A percentile compares a stretch with the other conserved stretches of the same genome.
Conservation (phyloP, 2,888 invertebrate species). For the Stenotaenia linearis region DNA sequence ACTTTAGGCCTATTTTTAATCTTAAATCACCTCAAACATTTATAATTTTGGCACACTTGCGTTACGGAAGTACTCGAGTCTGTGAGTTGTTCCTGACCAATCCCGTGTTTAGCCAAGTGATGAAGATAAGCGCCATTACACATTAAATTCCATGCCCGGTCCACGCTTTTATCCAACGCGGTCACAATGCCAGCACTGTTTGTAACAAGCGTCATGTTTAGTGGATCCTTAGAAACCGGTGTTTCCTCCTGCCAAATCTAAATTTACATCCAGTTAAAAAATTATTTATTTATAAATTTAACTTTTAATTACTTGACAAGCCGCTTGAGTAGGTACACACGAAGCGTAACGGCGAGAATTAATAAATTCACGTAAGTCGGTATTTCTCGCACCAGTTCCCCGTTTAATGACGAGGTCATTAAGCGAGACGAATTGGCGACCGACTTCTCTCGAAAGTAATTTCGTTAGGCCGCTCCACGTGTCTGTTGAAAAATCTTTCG, state of each 20-base stretch:
- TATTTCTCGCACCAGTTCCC: background rate
- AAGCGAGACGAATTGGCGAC: background rate
- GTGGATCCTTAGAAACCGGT: background rate
- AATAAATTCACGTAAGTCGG: background rate
- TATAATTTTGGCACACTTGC: background rate
- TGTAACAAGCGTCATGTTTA: background rate
- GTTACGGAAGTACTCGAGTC: background rate
- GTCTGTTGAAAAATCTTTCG: background rate
- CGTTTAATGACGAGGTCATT: background rate
- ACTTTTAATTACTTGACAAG: background rate
- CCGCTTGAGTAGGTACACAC: background rate
- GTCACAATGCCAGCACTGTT: background rate
- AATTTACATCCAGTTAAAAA: background rate
- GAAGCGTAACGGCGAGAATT: background rate
- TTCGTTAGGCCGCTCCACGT: background rate
- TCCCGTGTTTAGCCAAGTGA: slow-evolving; percentile 21
- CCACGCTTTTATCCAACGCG: background rate
- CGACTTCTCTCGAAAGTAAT: background rate
- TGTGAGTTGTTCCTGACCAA: background rate
- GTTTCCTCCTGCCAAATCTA: background rate
- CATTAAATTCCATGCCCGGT: background rate
- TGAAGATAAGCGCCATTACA: background rate
- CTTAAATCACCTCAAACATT: background rate
- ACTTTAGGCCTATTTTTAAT: too few species aligned
- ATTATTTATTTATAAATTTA: background rate